Evolutionary conservation across 37 sponge, comb jelly and placozoan genomes (phyloP).

Genomic region (Spongia lamella): DNA sequence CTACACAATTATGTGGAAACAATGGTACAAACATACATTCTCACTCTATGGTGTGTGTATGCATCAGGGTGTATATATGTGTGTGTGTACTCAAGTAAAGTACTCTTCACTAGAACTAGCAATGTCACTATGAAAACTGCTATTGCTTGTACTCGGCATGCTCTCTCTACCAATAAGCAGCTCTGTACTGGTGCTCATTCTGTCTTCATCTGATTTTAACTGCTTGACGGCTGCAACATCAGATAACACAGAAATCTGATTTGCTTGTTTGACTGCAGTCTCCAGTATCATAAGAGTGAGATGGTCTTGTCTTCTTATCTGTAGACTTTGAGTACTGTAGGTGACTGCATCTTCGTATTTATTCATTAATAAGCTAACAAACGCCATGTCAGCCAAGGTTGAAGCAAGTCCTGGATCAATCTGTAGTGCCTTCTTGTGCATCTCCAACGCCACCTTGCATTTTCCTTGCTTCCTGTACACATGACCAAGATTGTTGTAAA

Average conservation of each 20-base stretch:
- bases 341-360: conserved; percentile 42
- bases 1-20: no score
- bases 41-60: not conserved
- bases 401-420: conserved; percentile 45
- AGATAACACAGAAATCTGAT: not conserved
- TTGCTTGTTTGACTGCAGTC: conserved; percentile 20
- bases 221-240: not conserved
- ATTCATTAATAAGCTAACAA: conserved; percentile 56
- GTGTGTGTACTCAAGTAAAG: conserved; percentile 9
- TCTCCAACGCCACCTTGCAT: conserved; percentile 49
- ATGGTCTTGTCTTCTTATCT: conserved; percentile 59
- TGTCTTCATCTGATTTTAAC: no score
- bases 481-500: conserved; percentile 84
- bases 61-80: not conserved
- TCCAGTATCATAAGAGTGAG: conserved; percentile 62
- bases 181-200: no score
- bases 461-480: conserved; percentile 62
- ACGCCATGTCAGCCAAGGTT: conserved; percentile 72
- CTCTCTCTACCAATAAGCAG: no score
- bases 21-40: no score
- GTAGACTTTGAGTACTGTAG: conserved; percentile 45
- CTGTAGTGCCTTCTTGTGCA: conserved; percentile 53
- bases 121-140: no score
- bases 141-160: no score
- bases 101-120: no score